Base-by-base conservation (phyloP, 2,888 invertebrate genomes). In the Drosophila borealis region DNA sequence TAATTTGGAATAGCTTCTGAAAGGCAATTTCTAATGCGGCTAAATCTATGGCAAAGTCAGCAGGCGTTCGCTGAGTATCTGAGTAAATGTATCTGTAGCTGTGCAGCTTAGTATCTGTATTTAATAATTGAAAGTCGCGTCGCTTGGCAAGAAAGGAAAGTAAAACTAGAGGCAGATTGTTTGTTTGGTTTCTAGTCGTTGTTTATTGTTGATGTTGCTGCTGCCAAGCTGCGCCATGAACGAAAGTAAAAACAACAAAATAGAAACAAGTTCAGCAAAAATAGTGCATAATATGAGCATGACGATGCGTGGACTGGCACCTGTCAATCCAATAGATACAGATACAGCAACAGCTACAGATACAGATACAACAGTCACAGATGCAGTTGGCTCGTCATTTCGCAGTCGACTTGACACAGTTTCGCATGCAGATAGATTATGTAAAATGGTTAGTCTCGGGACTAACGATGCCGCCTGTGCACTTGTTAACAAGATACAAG, bases 171-270 rank as follows among this genome's bases (percentile, higher is more conserved):
- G 78, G 85, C 66, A 74, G 61, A 68, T 64, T 46, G 66, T 73
- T 60, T 42, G 65, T 65, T 66, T 65, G 46, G 46, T 62, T 80
- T 82, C 54, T 69, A 50, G 51, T 51, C 66, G 65, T 60, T 72
- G 69, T 66, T 70, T 62, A 61, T 68, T 66, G 74, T 67, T 64
- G 60, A 51, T 63, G 42, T 71, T 54, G 36, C 60, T 62, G 62
- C 44, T 62, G 62, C 44, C 62, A 61, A 37, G 80, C 66, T 48
- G 68, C 39, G 60, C 55, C 57, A 57, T 78, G 68, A 82, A 88
- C 83, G 82, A 82, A 82, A 82, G 82, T 82, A 82, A 82, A 82
- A 82, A 73, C 78, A 89, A 89, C 84, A 82, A 80, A 66, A 70
- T 53, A 63, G 65, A 62, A 75, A 73, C 86, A 73, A 79, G 80